Evolutionary conservation across 2,888 invertebrate genomes (phyloP), one percentile per base, ranked within the genome.

Genomic region (Portevinia maculata): DNA sequence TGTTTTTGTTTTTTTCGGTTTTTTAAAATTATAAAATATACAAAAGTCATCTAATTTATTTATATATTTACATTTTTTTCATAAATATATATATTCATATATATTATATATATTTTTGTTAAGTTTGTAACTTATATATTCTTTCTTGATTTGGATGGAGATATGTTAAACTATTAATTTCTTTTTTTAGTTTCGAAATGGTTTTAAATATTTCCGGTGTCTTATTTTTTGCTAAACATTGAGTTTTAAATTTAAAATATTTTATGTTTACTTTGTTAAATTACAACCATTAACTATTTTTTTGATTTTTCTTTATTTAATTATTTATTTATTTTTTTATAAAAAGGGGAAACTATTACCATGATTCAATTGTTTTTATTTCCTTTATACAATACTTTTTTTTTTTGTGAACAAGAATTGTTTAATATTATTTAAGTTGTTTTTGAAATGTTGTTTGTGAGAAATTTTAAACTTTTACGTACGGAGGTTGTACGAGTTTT

Each of bases 141-240:
- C 11, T 60, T 64, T 59, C 11, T 53, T 78, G 32, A 67, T 73
- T 75, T 81, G 81, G 81, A 81, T 70, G 76, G 79, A 79, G 74
- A 79, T 84, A 84, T 84, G 78, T 84, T 74, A 84, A 69, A 64
- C 79, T 84, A 79, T 73, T 64, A 55, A 52, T 62, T 76, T 48
- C 21, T 52, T 57, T 32, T 50, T 34, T 44, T 52, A 39, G 48
- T 28, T 28, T 65, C 17, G 28, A 15, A 34, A 34, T 55, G n/a
- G 19, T 52, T 62, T 30, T 62, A 32, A 34, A 48, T 64, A 53
- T 41, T 39, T 37, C 34, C 24, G 28, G 37, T 59, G 24, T 9
- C 34, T 55, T 60, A 46, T 53, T 65, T n/a, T 24, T 32, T 21
- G n/a, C 39, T 46, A 39, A 13, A 19, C 37, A 55, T 15, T 55